These are phyloP conservation scores for Chironomus tentans DNA, from an alignment of 2,888 invertebrate species.

Conservation along the genomic window DNA sequence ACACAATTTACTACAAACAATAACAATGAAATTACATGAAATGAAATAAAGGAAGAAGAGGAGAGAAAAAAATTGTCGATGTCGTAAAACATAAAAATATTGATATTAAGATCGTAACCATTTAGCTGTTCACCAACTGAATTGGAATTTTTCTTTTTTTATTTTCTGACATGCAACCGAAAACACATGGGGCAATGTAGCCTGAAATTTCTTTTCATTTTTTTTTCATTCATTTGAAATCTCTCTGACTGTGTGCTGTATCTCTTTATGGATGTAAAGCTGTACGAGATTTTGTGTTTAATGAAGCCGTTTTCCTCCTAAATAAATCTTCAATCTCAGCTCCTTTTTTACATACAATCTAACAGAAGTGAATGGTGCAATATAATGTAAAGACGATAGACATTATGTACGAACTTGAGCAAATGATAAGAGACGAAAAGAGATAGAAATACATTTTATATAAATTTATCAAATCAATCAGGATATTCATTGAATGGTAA, in stretches of 20 bases:
- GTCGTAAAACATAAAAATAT: slow-evolving; percentile 25
- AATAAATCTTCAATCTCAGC: background rate
- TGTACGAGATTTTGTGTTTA: background rate
- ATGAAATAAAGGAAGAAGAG: background rate
- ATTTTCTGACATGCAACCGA: slow-evolving; percentile 4
- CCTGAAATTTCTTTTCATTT: background rate
- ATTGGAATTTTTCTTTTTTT: slow-evolving; percentile 12
- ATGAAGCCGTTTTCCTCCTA: slow-evolving; percentile 10
- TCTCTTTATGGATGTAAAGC: background rate
- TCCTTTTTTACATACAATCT: background rate
- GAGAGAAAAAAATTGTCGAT: slow-evolving; percentile 7
- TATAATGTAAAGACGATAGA: background rate
- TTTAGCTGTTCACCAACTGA: slow-evolving; percentile 20
- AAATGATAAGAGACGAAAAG: background rate
- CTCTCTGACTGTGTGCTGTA: background rate
- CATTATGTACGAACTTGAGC: background rate
- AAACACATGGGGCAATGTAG: slow-evolving; percentile 17
- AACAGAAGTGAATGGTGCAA: background rate
- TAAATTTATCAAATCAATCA: slow-evolving; percentile 13
- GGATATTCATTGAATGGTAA: background rate
- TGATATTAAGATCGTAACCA: slow-evolving; percentile 23
- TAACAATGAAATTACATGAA: slow-evolving; percentile 25
- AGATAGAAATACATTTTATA: background rate
- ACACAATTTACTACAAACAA: background rate
- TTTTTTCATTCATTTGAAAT: too few species aligned